Conservation (phyloP, 2,888 invertebrate species). For the Drosophila fulvimacula region DNA sequence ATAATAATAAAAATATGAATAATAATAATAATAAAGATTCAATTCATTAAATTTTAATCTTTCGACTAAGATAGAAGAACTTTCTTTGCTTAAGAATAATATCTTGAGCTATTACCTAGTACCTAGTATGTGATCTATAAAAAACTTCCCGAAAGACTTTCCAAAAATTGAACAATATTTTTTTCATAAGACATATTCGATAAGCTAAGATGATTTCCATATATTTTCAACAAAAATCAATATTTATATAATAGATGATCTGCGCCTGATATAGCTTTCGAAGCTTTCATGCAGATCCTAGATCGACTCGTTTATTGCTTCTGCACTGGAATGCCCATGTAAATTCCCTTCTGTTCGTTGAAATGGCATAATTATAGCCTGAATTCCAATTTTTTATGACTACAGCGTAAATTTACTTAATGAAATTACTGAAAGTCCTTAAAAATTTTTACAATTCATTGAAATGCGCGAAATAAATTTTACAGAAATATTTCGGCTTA, state of each 20-base stretch:
- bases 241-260: neutral
- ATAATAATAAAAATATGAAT: no score
- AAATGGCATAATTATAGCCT: neutral
- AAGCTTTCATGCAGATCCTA: neutral
- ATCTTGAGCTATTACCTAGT: no score
- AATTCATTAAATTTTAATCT: no score
- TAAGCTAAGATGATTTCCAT: neutral
- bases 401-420: neutral
- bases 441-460: neutral
- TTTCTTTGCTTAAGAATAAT: no score
- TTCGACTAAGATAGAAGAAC: no score
- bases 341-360: neutral
- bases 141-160: neutral
- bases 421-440: neutral
- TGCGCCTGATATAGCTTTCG: neutral
- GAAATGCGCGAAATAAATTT: constrained; percentile 4
- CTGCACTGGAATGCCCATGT: no score
- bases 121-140: no score
- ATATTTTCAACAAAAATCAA: neutral
- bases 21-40: no score
- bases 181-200: neutral
- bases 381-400: neutral
- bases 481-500: neutral
- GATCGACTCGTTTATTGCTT: no score
- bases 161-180: neutral